Percentiles rank a stretch among this genome's conserved stretches.
Evolutionary conservation across 2,797 vertebrate genomes (phyloP).

Genomic region (Denticeps clupeoides): DNA sequence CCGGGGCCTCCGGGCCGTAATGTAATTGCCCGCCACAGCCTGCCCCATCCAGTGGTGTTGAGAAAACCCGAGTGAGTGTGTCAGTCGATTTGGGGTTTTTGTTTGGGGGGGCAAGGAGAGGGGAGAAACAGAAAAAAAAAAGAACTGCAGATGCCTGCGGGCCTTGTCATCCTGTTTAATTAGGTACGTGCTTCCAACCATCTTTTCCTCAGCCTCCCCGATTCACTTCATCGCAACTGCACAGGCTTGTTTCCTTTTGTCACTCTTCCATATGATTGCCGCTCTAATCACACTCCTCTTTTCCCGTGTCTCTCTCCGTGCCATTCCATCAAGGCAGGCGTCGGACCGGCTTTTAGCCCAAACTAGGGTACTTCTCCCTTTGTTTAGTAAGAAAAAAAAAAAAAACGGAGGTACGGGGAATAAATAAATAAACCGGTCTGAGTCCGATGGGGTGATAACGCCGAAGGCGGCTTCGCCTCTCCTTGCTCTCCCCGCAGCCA

Average conservation of each 20-base stretch:
- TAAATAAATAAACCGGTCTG: no score
- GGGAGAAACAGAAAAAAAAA: constrained; percentile 16
- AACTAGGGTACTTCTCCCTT: not conserved
- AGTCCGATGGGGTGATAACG: no score
- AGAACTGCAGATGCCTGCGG: constrained; percentile 14
- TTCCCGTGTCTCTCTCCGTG: not conserved
- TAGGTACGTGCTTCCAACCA: constrained; percentile 24
- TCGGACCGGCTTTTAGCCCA: not conserved
- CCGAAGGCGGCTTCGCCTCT: no score
- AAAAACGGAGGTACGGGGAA: no score
- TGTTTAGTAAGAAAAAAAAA: no score
- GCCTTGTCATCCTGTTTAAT: constrained; percentile 26
- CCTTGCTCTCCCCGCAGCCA: no score
- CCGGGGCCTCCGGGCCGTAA: not conserved
- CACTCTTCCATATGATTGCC: no score
- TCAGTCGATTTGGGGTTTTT: no score
- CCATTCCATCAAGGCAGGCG: not conserved
- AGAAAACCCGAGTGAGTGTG: constrained; percentile 23
- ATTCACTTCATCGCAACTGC: not conserved
- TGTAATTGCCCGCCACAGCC: not conserved
- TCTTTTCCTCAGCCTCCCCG: constrained; percentile 18
- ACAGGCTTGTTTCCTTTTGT: not conserved
- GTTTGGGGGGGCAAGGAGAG: no score
- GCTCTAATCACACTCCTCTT: constrained; percentile 1
- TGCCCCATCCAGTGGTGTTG: not conserved